Percentiles rank a stretch among this genome's conserved stretches.
phyloP scores from a whole-genome alignment of 2,797 vertebrate genomes.

The Chaetophractus vellerosus region DNA sequence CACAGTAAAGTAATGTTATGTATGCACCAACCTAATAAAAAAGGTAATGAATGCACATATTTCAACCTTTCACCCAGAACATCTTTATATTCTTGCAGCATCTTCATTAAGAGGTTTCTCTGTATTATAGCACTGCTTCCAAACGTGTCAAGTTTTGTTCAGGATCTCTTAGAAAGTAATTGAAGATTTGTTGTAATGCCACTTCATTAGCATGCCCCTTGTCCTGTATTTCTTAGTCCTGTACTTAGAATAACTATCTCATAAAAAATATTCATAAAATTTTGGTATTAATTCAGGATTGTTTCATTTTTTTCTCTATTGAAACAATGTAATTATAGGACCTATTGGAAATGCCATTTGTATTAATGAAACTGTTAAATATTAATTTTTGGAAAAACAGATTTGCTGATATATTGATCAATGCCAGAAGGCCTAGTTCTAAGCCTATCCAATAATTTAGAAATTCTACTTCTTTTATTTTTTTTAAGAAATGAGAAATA shows the following conservation, averaged over 20 bases:
- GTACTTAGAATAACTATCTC: constrained; percentile 15
- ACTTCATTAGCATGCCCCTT: neutral
- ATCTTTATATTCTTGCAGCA: constrained; percentile 31
- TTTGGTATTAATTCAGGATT: neutral
- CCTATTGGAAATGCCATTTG: constrained; percentile 14
- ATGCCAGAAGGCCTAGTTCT: neutral
- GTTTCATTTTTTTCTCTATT: constrained; percentile 36
- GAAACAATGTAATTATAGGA: constrained; percentile 63
- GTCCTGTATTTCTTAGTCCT: neutral
- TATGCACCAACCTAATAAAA: neutral
- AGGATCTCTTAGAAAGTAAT: constrained; percentile 12
- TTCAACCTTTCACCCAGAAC: neutral
- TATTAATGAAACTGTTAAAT: constrained; percentile 63
- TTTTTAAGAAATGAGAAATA: neutral
- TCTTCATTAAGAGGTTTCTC: constrained; percentile 43
- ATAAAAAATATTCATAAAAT: constrained; percentile 40
- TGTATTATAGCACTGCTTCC: neutral
- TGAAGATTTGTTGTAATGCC: neutral
- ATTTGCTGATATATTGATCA: neutral
- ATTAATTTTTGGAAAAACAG: constrained; percentile 57
- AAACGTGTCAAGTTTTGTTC: neutral
- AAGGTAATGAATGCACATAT: neutral
- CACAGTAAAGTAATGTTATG: neutral
- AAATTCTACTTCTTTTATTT: neutral
- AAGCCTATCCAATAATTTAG: neutral